phyloP scores from a whole-genome alignment of 2,888 invertebrate genomes.

The Lepidonotus clava region DNA sequence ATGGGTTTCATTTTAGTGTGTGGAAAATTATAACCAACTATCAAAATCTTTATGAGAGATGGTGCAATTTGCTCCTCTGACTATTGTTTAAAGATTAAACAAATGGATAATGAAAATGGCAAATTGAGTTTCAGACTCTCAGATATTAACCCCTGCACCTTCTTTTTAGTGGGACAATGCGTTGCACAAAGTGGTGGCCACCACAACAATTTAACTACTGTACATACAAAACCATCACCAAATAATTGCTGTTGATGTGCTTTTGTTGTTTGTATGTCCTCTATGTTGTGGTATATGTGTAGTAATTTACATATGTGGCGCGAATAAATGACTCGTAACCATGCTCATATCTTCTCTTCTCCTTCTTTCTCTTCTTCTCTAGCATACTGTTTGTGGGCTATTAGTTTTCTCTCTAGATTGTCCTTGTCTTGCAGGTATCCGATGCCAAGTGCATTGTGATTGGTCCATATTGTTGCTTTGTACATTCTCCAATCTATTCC shows the following conservation, averaged over 20 bases:
- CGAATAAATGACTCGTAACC: neutral
- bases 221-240: neutral
- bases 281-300: neutral
- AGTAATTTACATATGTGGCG: neutral
- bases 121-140: too few relatives aligned
- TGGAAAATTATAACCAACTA: too few relatives aligned
- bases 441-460: neutral
- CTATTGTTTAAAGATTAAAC: too few relatives aligned
- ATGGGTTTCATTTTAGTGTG: too few relatives aligned
- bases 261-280: neutral
- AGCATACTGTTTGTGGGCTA: neutral
- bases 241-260: neutral
- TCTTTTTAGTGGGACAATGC: neutral
- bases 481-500: neutral
- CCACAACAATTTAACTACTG: neutral
- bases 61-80: too few relatives aligned
- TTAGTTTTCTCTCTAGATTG: slow-evolving; percentile 1
- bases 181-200: neutral
- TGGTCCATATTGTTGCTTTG: neutral
- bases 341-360: neutral
- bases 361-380: neutral
- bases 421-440: neutral
- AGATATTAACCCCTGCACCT: too few relatives aligned
- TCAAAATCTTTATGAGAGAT: too few relatives aligned
- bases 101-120: too few relatives aligned